Evolutionary conservation across 2,113 vertebrate species (phyloP).

Genomic region (Bagarius yarrelli): DNA sequence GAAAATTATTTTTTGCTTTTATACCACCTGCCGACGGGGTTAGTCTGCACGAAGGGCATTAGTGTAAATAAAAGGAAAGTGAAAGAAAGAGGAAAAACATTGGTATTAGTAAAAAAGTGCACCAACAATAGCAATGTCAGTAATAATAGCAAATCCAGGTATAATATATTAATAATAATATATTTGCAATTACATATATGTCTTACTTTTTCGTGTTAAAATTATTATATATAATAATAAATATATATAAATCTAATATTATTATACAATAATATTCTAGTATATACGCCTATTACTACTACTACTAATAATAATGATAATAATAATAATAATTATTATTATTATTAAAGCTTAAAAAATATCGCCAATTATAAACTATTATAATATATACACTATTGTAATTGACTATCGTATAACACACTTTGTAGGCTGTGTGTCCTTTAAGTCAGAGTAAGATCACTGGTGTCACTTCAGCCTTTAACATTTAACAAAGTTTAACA

Average conservation of each 20-base stretch:
- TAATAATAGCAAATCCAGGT: too few species aligned
- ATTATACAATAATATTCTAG: too few species aligned
- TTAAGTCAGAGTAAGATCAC: not conserved
- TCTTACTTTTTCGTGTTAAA: not conserved
- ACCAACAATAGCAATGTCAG: too few species aligned
- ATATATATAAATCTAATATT: not conserved
- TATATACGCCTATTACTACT: not conserved
- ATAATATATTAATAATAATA: too few species aligned
- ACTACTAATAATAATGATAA: not conserved
- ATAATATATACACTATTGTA: not conserved
- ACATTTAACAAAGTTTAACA: not conserved
- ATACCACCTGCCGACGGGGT: constrained; percentile 48
- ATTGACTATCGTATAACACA: not conserved
- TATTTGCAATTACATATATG: too few species aligned
- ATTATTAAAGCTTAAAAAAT: not conserved
- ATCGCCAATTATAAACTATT: too few species aligned
- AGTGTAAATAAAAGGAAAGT: not conserved
- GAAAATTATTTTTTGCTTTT: constrained; percentile 61
- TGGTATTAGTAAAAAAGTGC: too few species aligned
- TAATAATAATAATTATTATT: constrained; percentile 5
- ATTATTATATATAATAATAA: too few species aligned
- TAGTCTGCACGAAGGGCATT: constrained; percentile 2
- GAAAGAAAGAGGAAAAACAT: not conserved
- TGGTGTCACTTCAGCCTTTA: not conserved
- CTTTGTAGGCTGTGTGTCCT: not conserved